phyloP scores from a whole-genome alignment of 2,888 invertebrate genomes.

The Microplitis deprimator region DNA sequence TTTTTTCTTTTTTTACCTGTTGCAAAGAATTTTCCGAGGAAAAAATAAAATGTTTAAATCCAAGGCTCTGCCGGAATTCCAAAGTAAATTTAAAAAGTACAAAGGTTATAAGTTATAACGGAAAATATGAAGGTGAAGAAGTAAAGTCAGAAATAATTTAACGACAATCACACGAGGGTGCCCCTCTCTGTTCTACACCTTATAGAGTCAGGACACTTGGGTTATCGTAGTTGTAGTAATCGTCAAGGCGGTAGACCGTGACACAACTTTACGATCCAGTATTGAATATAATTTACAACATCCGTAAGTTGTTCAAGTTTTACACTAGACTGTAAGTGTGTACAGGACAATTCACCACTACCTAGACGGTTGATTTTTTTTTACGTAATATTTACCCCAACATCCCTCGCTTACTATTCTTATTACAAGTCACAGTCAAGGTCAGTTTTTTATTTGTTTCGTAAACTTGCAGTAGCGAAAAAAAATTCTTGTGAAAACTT shows the following conservation, averaged over 20 bases:
- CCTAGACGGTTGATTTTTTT: constrained; percentile 29
- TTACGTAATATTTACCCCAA: constrained; percentile 9
- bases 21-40: constrained; percentile 35
- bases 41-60: constrained; percentile 21
- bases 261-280: constrained; percentile 62
- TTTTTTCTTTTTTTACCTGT: constrained; percentile 39
- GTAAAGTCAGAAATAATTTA: constrained; percentile 38
- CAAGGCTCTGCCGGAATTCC: constrained; percentile 10
- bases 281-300: constrained; percentile 64
- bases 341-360: not conserved
- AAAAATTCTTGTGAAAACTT: not conserved
- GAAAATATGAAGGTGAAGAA: constrained; percentile 21
- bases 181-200: constrained; percentile 19
- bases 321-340: constrained; percentile 30
- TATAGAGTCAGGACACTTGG: constrained; percentile 28
- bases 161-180: constrained; percentile 43
- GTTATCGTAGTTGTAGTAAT: constrained; percentile 54
- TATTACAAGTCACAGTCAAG: constrained; percentile 8
- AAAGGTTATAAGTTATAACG: not conserved
- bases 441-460: not conserved
- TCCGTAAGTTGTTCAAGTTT: constrained; percentile 52
- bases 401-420: constrained; percentile 25
- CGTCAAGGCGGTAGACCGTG: constrained; percentile 60
- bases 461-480: not conserved
- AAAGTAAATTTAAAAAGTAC: not conserved